Base-by-base conservation (phyloP, 2,797 vertebrate genomes). In the Microhierax caerulescens region DNA sequence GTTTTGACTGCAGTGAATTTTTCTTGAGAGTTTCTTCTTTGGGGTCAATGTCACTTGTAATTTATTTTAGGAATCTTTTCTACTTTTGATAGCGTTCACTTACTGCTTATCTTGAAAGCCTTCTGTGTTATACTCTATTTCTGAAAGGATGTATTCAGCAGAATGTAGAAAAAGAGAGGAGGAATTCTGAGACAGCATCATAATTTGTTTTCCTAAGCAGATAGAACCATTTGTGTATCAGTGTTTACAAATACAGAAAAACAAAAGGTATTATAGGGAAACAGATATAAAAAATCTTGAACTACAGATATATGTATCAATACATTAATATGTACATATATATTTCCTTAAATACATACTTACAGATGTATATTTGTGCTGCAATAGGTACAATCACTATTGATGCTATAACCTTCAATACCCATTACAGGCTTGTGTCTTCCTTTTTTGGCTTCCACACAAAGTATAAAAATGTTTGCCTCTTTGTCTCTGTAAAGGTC, bases 361-460 rank as follows among this genome's bases (percentile, higher is more conserved):
- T 48, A 28, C 8, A 17, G 79, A 30, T 27, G 27, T 51, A 18
- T 25, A 60, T 63, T 81, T 79, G 2, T 70, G 13, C 21, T 51
- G 13, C 30, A 92, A 79, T 27, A 50, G 25, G 8, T 76, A 37
- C 7, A 47, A 21, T 64, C 15, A 25, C 27, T 73, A 27, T 19
- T 60, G 25, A 45, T 56, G 32, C 8, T 45, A 48, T 53, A 63
- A 67, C 3, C 28, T 73, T 85, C 37, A 48, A n/a, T 36, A 25
- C 7, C 25, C 3, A 1, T 64, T 36, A 65, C 24, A 63, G 3
- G 0, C 8, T 19, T 11, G 5, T 13, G 13, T 37, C 19, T 28
- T 73, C n/a, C 13, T 37, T 64, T 91, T 87, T 72, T 54, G 30
- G 1, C 4, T 81, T 73, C 9, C 14, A 57, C 4, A 47, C 1